A percentile compares a stretch with the other conserved stretches of the same genome.
Conservation (phyloP, 2,888 invertebrate genomes). For the Herminia tarsipennalis region DNA sequence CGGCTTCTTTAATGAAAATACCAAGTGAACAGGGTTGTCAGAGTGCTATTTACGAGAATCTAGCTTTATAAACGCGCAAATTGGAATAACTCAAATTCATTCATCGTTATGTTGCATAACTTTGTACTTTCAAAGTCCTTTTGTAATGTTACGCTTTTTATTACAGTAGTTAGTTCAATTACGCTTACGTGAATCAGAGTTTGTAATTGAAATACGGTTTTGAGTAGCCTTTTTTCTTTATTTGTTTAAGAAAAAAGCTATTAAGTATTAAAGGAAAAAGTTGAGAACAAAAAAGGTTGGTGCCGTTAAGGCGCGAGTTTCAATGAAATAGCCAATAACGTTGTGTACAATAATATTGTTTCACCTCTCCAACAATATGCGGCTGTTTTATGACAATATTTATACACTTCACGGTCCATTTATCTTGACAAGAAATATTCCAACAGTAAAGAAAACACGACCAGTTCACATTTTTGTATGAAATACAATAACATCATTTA, state of each 20-base stretch:
- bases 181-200: conserved; percentile 2
- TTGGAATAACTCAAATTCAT: conserved; percentile 37
- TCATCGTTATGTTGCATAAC: conserved; percentile 15
- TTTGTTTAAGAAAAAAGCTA: no score
- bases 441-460: conserved; percentile 13
- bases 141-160: conserved; percentile 15
- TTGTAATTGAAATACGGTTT: neutral
- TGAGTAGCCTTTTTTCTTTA: no score
- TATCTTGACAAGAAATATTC: conserved; percentile 16
- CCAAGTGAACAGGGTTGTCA: conserved; percentile 64
- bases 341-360: conserved; percentile 20
- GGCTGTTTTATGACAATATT: conserved; percentile 20
- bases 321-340: conserved; percentile 18
- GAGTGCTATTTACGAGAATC: conserved; percentile 38
- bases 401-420: conserved; percentile 23
- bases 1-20: conserved; percentile 82
- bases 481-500: conserved; percentile 17
- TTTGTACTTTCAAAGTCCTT: conserved; percentile 13
- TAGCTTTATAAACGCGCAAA: conserved; percentile 40
- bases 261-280: neutral
- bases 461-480: conserved; percentile 1
- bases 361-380: conserved; percentile 19
- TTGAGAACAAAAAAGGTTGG: no score
- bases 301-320: conserved; percentile 12
- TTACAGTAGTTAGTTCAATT: neutral